phyloP scores from a whole-genome alignment of 2,113 vertebrate species.

The Amphiprion percula region DNA sequence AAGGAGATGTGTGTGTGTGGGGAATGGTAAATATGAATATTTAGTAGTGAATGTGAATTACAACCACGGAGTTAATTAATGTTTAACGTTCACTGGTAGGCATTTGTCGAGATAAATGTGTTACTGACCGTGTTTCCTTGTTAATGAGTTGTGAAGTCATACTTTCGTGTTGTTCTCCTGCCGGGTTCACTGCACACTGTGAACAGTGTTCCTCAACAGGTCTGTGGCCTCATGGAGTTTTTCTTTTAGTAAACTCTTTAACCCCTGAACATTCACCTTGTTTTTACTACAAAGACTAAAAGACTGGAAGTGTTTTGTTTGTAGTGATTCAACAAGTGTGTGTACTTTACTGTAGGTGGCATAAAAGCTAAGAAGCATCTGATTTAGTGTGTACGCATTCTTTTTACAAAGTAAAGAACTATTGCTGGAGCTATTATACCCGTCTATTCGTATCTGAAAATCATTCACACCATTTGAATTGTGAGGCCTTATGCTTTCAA shows the following conservation, averaged over 20 bases:
- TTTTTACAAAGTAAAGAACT: no score
- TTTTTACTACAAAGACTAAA: no score
- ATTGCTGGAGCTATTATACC: no score
- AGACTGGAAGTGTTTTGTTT: no score
- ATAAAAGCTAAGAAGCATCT: no score
- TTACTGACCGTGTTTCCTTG: slow-evolving; percentile 23
- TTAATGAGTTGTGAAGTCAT: slow-evolving; percentile 39
- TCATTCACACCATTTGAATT: no score
- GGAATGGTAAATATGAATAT: slow-evolving; percentile 17
- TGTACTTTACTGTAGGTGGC: no score
- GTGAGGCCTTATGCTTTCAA: no score
- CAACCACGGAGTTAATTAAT: slow-evolving; percentile 7
- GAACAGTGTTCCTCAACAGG: slow-evolving; percentile 29
- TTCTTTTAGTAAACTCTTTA: slow-evolving; percentile 6
- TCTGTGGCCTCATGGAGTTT: slow-evolving; percentile 27
- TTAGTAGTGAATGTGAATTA: slow-evolving; percentile 14
- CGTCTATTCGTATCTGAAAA: no score
- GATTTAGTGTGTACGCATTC: no score
- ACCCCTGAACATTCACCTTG: no score
- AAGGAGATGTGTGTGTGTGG: background rate
- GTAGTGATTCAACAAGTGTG: no score
- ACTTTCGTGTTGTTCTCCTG: slow-evolving; percentile 25
- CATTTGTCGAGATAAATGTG: slow-evolving; percentile 33
- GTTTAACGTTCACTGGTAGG: slow-evolving; percentile 24
- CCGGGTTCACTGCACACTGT: slow-evolving; percentile 26